Percentiles rank a stretch among this genome's conserved stretches.
These are phyloP conservation scores for Acanthornis magna DNA, from an alignment of 2,797 vertebrate species.

Conservation along the genomic window DNA sequence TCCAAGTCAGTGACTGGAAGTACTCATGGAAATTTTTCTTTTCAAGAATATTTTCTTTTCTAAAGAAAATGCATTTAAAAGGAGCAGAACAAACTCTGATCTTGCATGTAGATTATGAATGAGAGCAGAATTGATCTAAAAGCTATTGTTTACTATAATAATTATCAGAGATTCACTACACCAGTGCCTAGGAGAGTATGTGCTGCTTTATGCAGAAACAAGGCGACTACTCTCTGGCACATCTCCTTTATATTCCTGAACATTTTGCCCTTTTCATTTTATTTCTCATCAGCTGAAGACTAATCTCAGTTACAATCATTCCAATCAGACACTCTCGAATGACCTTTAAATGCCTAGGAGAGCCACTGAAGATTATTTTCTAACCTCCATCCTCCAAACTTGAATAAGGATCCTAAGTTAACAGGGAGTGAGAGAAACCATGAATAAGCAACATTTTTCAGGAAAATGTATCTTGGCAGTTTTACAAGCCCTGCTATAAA, in stretches of 20 bases:
- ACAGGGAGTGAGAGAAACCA: neutral
- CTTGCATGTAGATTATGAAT: neutral
- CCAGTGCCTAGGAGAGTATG: neutral
- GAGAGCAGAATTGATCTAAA: neutral
- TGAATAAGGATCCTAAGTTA: neutral
- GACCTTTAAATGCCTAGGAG: conserved; percentile 28
- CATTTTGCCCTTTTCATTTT: conserved; percentile 30
- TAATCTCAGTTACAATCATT: conserved; percentile 28
- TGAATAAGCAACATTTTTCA: neutral
- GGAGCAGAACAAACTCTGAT: neutral
- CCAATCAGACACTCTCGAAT: conserved; percentile 7
- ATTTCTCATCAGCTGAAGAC: conserved; percentile 8
- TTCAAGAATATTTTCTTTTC: neutral
- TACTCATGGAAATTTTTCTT: neutral
- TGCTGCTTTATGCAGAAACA: neutral
- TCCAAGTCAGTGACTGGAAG: neutral
- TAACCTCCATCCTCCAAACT: neutral
- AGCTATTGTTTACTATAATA: neutral
- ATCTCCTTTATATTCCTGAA: neutral
- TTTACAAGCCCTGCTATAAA: neutral
- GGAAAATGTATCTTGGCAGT: neutral
- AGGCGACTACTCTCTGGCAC: neutral
- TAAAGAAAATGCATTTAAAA: neutral
- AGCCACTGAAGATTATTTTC: neutral
- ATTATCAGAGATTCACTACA: neutral